Conservation (phyloP, 2,797 vertebrate genomes). For the Manis javanica region DNA sequence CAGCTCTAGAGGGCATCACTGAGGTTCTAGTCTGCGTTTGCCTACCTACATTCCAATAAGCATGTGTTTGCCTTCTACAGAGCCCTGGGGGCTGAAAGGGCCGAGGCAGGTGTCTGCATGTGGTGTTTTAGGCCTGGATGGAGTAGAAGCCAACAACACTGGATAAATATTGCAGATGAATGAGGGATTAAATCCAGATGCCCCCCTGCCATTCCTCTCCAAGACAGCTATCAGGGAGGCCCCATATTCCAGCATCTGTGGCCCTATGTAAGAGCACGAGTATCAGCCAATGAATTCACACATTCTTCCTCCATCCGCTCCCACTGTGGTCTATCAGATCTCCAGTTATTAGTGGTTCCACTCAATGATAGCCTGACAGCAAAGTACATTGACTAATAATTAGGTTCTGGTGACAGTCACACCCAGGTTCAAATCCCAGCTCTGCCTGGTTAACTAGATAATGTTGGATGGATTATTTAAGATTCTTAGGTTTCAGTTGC, state of each 20-base stretch:
- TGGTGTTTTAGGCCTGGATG: not conserved
- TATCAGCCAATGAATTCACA: not conserved
- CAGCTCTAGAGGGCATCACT: not conserved
- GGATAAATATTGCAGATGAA: not conserved
- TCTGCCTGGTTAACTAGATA: not conserved
- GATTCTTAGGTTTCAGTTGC: conserved; percentile 24
- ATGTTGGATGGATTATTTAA: not conserved
- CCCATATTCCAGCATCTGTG: not conserved
- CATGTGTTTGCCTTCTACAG: fast-evolving
- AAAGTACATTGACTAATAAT: not conserved
- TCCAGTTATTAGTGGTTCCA: not conserved
- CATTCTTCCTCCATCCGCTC: fast-evolving
- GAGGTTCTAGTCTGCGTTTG: not conserved
- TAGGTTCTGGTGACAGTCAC: not conserved
- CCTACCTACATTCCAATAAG: not conserved
- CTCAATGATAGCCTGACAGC: not conserved
- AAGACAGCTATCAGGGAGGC: not conserved
- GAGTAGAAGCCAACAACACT: not conserved
- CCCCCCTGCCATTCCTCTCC: not conserved
- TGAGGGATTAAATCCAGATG: not conserved
- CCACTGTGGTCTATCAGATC: no score
- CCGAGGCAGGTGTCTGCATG: not conserved
- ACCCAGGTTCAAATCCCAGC: not conserved
- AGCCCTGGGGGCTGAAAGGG: no score
- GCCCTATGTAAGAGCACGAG: not conserved